Conservation (phyloP, 2,797 vertebrate species). For the Gallinago stenura region DNA sequence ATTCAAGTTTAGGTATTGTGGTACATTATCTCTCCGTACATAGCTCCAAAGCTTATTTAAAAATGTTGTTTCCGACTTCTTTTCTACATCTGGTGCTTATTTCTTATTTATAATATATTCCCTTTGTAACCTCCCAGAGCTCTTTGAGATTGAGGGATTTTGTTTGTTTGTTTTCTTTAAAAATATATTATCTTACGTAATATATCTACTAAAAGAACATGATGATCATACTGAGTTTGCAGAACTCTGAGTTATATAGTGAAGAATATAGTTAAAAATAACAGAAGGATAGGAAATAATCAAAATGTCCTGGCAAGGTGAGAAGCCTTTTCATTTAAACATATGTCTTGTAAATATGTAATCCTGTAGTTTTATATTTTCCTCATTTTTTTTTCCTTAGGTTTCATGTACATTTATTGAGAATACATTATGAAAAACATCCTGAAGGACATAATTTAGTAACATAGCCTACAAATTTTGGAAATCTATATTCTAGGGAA, state of each 20-base stretch:
- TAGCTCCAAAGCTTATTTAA: neutral
- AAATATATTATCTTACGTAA: neutral
- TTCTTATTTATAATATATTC: neutral
- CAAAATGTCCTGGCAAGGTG: neutral
- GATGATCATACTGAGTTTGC: neutral
- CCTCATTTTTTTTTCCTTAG: neutral
- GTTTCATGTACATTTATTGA: neutral
- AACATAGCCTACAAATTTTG: neutral
- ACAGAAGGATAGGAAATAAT: neutral
- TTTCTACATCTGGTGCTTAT: slow-evolving; percentile 1
- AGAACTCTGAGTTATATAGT: neutral
- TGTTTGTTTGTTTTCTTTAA: neutral
- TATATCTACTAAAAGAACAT: neutral
- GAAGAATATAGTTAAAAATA: neutral
- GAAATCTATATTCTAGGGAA: neutral
- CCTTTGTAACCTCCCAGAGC: neutral
- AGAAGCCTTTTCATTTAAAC: neutral
- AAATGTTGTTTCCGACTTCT: neutral
- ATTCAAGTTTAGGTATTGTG: neutral
- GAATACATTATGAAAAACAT: neutral
- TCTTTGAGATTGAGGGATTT: neutral
- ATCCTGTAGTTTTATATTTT: neutral
- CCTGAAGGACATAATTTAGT: neutral
- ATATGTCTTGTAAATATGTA: neutral
- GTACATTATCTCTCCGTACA: neutral